phyloP scores from a whole-genome alignment of 1,140 invertebrate genomes.

The Eurosta solidaginis region DNA sequence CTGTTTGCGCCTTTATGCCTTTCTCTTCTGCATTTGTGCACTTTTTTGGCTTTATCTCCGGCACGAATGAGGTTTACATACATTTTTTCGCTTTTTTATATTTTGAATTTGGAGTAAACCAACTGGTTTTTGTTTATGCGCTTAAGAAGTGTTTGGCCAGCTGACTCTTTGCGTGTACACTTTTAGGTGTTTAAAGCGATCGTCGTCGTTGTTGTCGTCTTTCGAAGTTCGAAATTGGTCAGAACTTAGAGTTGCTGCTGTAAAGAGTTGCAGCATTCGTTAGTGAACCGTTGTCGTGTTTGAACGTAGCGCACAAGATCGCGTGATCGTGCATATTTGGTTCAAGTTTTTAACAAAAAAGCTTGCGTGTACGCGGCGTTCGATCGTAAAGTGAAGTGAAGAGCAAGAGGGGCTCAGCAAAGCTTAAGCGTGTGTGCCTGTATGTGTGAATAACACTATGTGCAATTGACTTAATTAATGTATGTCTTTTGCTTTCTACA shows the following conservation, averaged over 20 bases:
- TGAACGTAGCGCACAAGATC: too few relatives aligned
- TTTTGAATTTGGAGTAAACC: constrained; percentile 13
- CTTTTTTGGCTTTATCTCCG: constrained; percentile 23
- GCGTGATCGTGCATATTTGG: constrained; percentile 19
- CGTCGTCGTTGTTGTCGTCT: neutral
- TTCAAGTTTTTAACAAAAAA: neutral
- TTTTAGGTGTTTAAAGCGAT: neutral
- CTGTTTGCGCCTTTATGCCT: neutral
- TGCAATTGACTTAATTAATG: neutral
- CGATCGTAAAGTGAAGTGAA: too few relatives aligned
- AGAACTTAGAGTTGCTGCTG: constrained; percentile 5
- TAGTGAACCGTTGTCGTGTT: constrained; percentile 31
- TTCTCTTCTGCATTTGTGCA: constrained; percentile 1
- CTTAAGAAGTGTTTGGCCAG: too few relatives aligned
- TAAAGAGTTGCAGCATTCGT: constrained; percentile 29
- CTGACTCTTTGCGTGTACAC: too few relatives aligned
- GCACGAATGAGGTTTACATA: neutral
- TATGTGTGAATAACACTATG: neutral
- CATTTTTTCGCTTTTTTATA: neutral
- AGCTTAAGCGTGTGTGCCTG: neutral
- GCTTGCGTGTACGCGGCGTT: neutral
- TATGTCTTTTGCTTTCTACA: neutral
- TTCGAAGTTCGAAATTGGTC: neutral
- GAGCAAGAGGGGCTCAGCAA: neutral
- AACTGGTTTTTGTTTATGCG: neutral